Evolutionary conservation across 2,888 invertebrate species (phyloP).

Genomic region (Platycnemis pennipes): DNA sequence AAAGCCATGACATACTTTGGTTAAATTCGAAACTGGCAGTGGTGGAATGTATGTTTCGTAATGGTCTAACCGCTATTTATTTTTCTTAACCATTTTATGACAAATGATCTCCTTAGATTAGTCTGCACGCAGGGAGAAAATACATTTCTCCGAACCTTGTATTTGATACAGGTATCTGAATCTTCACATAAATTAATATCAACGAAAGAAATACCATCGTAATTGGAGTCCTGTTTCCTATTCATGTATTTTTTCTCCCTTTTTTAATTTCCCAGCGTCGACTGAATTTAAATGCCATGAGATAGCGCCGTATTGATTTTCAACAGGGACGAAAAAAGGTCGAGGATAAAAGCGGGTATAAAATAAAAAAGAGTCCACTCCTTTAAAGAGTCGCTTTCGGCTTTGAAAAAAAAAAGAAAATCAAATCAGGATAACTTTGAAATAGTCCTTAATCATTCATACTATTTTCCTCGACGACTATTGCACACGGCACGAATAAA

Average conservation of each 20-base stretch:
- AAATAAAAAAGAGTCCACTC: not conserved
- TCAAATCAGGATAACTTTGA: slow-evolving; percentile 11
- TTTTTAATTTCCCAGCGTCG: not conserved
- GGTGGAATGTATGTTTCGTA: too few relatives aligned
- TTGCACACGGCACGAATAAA: slow-evolving; percentile 11
- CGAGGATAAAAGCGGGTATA: not conserved
- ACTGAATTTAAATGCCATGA: not conserved
- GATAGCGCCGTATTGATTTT: slow-evolving; percentile 2
- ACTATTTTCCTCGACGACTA: not conserved
- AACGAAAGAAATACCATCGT: not conserved
- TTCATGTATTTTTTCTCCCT: not conserved
- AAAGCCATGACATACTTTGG: too few relatives aligned
- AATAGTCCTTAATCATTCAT: slow-evolving; percentile 2
- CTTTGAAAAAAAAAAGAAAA: not conserved
- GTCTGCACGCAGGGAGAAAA: not conserved
- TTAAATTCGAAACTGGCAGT: too few relatives aligned
- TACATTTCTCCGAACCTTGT: not conserved
- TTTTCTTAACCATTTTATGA: not conserved
- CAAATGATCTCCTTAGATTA: not conserved
- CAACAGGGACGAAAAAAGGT: not conserved
- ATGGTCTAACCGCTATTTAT: too few relatives aligned
- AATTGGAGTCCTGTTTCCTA: not conserved
- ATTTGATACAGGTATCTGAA: not conserved
- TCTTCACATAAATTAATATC: not conserved
- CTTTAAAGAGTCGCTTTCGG: slow-evolving; percentile 18